These are phyloP conservation scores for Propithecus coquereli DNA, from an alignment of 2,113 vertebrate genomes.

Conservation along the genomic window DNA sequence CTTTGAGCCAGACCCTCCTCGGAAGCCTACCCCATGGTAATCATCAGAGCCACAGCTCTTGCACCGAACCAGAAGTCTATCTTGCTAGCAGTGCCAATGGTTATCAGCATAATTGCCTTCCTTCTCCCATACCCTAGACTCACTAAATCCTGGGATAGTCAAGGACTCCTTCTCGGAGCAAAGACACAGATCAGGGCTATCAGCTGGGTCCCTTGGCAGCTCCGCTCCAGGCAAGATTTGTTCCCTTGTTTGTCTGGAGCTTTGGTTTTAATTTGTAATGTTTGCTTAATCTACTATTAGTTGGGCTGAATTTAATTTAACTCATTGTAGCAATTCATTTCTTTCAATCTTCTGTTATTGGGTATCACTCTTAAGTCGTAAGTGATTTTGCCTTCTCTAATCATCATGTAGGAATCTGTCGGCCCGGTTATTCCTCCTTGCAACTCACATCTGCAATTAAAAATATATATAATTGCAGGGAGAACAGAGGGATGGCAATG, in stretches of 20 bases:
- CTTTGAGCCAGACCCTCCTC: neutral
- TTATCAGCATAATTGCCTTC: neutral
- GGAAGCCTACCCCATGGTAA: rapidly evolving
- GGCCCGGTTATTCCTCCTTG: constrained; percentile 33
- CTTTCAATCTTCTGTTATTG: constrained; percentile 23
- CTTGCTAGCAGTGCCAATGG: neutral
- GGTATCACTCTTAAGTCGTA: constrained; percentile 51
- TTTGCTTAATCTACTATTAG: constrained; percentile 53
- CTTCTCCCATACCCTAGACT: neutral
- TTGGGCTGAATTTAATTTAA: constrained; percentile 67
- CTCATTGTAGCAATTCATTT: constrained; percentile 67
- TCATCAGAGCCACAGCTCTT: neutral
- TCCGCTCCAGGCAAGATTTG: constrained; percentile 50
- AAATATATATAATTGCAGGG: constrained; percentile 17
- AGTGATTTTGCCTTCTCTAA: constrained; percentile 63
- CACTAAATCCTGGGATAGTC: neutral
- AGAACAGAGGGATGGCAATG: neutral
- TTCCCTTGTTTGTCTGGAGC: constrained; percentile 73
- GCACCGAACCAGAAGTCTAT: neutral
- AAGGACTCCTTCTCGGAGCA: neutral
- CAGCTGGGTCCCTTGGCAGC: neutral
- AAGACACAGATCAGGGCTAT: neutral
- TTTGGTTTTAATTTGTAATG: constrained; percentile 77
- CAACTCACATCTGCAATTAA: constrained; percentile 42
- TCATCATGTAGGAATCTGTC: constrained; percentile 37